A percentile compares a stretch with the other conserved stretches of the same genome.
Conservation (phyloP, 2,888 invertebrate genomes). For the Polydesmus complanatus region DNA sequence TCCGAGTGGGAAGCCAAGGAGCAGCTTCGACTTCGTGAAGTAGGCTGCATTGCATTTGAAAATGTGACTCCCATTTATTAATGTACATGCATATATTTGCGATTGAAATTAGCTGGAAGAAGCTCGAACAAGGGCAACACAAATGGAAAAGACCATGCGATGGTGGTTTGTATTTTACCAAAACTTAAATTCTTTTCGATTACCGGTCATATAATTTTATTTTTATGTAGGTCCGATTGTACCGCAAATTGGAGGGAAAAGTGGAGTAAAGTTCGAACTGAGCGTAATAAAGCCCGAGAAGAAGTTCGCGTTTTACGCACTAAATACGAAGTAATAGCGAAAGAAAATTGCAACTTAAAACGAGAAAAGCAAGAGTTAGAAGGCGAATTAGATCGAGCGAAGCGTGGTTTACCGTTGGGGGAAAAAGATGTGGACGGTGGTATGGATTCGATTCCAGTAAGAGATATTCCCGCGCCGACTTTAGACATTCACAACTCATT, state of each 20-base stretch:
- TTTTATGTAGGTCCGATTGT: no score
- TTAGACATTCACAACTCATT: no score
- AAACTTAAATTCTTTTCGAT: no score
- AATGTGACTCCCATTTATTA: no score
- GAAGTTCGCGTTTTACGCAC: slow-evolving; percentile 68
- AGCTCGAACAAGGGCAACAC: slow-evolving; percentile 80
- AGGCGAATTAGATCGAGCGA: slow-evolving; percentile 57
- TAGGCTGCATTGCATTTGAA: no score
- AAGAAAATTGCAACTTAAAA: slow-evolving; percentile 58
- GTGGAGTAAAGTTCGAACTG: slow-evolving; percentile 64
- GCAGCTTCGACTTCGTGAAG: slow-evolving; percentile 59
- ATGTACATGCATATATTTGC: no score
- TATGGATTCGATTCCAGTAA: slow-evolving; percentile 15
- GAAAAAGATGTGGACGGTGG: neutral
- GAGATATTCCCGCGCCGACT: slow-evolving; percentile 17
- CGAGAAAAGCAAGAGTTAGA: slow-evolving; percentile 66
- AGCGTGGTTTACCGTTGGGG: slow-evolving; percentile 48
- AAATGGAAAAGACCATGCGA: slow-evolving; percentile 99
- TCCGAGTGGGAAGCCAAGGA: slow-evolving; percentile 67
- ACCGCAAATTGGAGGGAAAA: slow-evolving; percentile 92
- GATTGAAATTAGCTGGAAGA: no score
- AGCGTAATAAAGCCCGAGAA: slow-evolving; percentile 48
- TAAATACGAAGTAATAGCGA: slow-evolving; percentile 61
- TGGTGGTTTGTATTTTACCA: no score
- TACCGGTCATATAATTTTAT: no score